phyloP scores from a whole-genome alignment of 1,140 invertebrate species.

The Temnothorax curvispinosus region DNA sequence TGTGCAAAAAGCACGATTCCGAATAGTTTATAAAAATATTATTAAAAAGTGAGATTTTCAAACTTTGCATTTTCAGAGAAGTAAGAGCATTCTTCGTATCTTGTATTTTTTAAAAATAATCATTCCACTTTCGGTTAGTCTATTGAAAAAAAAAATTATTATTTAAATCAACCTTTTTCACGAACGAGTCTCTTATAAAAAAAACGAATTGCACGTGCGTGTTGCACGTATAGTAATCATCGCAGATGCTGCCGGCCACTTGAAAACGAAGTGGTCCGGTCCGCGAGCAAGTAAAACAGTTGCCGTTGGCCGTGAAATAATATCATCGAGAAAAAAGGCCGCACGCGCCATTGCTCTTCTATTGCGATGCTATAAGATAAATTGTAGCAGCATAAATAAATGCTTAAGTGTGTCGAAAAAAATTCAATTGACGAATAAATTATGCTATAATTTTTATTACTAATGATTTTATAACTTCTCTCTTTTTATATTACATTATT shows the following conservation, averaged over 20 bases:
- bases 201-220: neutral
- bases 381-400: neutral
- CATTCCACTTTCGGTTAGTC: neutral
- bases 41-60: neutral
- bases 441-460: neutral
- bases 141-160: neutral
- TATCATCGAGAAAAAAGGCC: constrained; percentile 75
- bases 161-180: neutral
- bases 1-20: constrained; percentile 16
- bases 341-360: constrained; percentile 79
- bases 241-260: constrained; percentile 82
- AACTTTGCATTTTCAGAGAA: neutral
- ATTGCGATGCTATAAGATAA: constrained; percentile 53
- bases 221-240: constrained; percentile 46
- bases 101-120: neutral
- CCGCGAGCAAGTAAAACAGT: constrained; percentile 81
- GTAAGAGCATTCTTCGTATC: neutral
- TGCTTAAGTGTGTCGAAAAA: neutral
- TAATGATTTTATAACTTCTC: constrained; percentile 4
- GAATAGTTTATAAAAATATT: neutral
- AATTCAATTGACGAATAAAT: constrained; percentile 14
- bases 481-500: neutral
- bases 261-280: constrained; percentile 81
- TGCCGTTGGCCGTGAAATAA: constrained; percentile 81
- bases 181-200: neutral